phyloP scores from a whole-genome alignment of 1,140 invertebrate species.

The Drosophila trapezifrons region DNA sequence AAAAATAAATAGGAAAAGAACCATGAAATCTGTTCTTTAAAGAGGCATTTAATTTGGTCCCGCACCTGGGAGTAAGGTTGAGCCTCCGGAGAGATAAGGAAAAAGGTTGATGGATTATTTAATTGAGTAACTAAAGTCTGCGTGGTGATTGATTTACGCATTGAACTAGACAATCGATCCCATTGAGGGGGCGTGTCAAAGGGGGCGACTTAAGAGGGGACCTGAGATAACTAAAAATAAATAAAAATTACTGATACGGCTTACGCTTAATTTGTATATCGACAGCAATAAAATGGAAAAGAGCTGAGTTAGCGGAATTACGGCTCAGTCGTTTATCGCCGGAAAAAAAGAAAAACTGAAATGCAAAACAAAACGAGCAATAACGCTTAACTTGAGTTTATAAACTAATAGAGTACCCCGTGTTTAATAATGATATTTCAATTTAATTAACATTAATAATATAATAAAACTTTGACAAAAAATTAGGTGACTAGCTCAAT shows the following conservation, averaged over 20 bases:
- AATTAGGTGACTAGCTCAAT: too few relatives aligned
- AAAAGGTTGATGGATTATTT: constrained; percentile 29
- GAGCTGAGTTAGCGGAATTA: constrained; percentile 32
- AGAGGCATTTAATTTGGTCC: constrained; percentile 7
- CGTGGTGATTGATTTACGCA: constrained; percentile 26
- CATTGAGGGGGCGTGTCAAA: constrained; percentile 32
- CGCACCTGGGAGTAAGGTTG: neutral
- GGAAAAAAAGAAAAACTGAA: constrained; percentile 10
- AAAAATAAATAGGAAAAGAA: constrained; percentile 4
- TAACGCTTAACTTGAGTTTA: neutral
- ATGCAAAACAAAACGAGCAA: constrained; percentile 8
- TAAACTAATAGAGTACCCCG: neutral
- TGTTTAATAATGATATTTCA: neutral
- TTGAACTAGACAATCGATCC: constrained; percentile 29
- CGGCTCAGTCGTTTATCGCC: constrained; percentile 26
- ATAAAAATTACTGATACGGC: neutral
- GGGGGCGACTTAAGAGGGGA: neutral
- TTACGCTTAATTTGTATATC: constrained; percentile 27
- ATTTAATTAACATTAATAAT: too few relatives aligned
- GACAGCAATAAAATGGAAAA: constrained; percentile 22
- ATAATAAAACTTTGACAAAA: too few relatives aligned
- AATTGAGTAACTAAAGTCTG: constrained; percentile 32
- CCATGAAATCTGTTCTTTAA: constrained; percentile 12
- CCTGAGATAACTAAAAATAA: constrained; percentile 15
- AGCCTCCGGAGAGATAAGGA: constrained; percentile 15